Conservation (phyloP, 2,113 vertebrate genomes). For the Planiliza haematocheilus region DNA sequence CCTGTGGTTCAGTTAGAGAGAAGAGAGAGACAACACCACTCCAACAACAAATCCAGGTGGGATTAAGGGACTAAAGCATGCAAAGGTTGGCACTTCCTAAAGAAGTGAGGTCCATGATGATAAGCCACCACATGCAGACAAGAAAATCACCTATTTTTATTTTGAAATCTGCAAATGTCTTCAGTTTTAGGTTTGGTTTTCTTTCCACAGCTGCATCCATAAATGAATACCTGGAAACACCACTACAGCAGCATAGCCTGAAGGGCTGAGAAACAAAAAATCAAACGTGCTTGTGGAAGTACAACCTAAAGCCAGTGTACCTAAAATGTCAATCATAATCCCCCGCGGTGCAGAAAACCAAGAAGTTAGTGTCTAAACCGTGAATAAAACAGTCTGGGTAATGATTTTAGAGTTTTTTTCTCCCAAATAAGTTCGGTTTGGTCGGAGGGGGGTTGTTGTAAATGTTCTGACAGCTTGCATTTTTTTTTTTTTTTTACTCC, state of each 20-base stretch:
- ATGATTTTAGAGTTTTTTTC: neutral
- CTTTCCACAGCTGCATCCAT: neutral
- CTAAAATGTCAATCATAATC: neutral
- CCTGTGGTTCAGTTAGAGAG: neutral
- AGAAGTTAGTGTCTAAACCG: neutral
- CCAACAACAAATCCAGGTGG: constrained; percentile 1
- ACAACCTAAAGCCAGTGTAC: too few species aligned
- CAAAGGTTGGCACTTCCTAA: neutral
- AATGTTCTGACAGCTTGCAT: neutral
- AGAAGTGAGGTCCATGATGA: neutral
- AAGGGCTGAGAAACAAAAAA: neutral
- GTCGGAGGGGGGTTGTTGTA: neutral
- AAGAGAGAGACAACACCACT: neutral
- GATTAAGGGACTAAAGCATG: constrained; percentile 28
- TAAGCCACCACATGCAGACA: neutral
- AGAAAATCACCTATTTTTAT: too few species aligned
- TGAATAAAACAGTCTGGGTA: neutral
- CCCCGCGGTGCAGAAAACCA: neutral
- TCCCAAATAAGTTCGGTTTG: neutral
- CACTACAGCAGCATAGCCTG: neutral
- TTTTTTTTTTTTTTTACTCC: constrained; percentile 6
- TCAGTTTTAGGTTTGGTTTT: neutral
- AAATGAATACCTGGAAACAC: neutral
- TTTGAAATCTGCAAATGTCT: neutral
- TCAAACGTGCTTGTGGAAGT: too few species aligned